Evolutionary conservation across 2,888 invertebrate genomes (phyloP), one percentile per base, ranked within the genome.

Genomic region (Schizaphis graminum): DNA sequence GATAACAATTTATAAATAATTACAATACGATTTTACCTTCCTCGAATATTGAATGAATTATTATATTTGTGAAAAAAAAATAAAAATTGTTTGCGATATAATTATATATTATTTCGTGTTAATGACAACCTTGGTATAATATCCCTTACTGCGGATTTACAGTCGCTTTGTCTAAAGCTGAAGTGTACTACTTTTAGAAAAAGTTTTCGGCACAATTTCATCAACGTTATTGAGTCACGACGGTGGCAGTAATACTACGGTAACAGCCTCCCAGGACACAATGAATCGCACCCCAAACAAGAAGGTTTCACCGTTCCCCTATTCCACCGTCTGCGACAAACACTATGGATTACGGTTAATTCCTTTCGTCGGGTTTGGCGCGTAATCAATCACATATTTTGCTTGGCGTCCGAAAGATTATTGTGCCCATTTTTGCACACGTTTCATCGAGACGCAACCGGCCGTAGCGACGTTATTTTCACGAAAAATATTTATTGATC

Each of bases 351-450:
- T 90, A 93, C 41, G 47, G 61, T 89, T 93, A 93, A 93, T 93
- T 93, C 93, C 86, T 90, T 61, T 93, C 90, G 35, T 49, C 90
- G 85, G 61, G 89, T 84, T 89, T 41, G 44, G 26, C 28, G 21
- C 84, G 85, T 90, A 93, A 93, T 93, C 93, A 93, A 93, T 93
- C 93, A 93, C 90, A 86, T 26, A 49, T 93, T 90, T 90, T 35
- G 89, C 61, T 67, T 49, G 49, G 28, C 93, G 56, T 89, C 93
- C 85, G 93, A 56, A 85, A 90, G 90, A 93, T 93, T 86, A 90
- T 93, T 35, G 57, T 44, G 89, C 85, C 41, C 56, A n/a, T 85
- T 91, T 44, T 85, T 28, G 85, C 85, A 49, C 84, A 28, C 84
- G 21, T 89, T 61, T 44, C 61, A 61, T 61, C 61, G 61, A 61